These are phyloP conservation scores for Drosophila ironensis DNA, from an alignment of 1,140 invertebrate species.

Conservation along the genomic window DNA sequence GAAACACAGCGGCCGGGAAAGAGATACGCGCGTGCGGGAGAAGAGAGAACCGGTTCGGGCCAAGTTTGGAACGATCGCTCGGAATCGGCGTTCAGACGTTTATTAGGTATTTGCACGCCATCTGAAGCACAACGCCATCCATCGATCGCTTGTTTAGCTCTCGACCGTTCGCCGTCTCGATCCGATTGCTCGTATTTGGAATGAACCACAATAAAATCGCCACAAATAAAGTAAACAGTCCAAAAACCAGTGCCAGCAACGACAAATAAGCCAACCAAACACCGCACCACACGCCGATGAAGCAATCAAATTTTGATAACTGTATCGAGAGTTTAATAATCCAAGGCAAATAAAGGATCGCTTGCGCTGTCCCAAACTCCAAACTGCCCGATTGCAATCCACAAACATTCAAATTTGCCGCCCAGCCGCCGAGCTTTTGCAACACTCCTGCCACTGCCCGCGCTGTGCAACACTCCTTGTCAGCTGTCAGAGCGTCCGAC, in stretches of 20 bases:
- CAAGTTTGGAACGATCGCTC: slow-evolving; percentile 61
- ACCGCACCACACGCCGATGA: slow-evolving; percentile 12
- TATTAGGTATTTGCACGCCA: slow-evolving; percentile 76
- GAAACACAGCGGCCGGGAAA: too few relatives aligned
- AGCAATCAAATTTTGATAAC: slow-evolving; percentile 33
- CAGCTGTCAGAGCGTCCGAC: slow-evolving; percentile 56
- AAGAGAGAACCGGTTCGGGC: slow-evolving; percentile 45
- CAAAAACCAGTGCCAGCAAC: slow-evolving; percentile 47
- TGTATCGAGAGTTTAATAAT: too few relatives aligned
- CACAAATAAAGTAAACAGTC: slow-evolving; percentile 53
- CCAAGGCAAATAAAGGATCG: slow-evolving; percentile 33
- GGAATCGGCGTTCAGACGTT: slow-evolving; percentile 64
- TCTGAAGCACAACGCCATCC: slow-evolving; percentile 78
- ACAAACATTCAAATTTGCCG: slow-evolving; percentile 31
- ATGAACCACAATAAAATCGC: slow-evolving; percentile 49
- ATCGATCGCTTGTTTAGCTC: slow-evolving; percentile 73
- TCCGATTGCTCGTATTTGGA: slow-evolving; percentile 35
- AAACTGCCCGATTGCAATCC: too few relatives aligned
- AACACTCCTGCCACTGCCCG: slow-evolving; percentile 37
- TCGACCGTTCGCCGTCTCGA: slow-evolving; percentile 39
- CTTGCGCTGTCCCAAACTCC: too few relatives aligned
- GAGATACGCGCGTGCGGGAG: not conserved
- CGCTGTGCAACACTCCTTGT: slow-evolving; percentile 37
- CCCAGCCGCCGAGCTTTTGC: slow-evolving; percentile 34
- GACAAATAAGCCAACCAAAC: slow-evolving; percentile 50